phyloP scores from a whole-genome alignment of 2,797 vertebrate species.

The Gephyroberyx darwinii region DNA sequence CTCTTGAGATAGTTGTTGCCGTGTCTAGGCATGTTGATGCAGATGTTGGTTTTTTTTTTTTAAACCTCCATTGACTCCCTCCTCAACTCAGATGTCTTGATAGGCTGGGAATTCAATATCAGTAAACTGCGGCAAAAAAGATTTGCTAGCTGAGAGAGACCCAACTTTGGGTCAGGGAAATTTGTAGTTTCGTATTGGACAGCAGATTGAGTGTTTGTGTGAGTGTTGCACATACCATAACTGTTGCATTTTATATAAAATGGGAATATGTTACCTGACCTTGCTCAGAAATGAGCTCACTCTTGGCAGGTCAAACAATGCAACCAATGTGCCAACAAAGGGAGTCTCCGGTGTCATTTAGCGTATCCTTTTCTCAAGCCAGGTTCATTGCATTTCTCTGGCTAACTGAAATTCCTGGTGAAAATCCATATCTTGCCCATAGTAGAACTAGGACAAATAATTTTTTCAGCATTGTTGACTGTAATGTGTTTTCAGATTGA shows the following conservation, averaged over 20 bases:
- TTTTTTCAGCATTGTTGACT: not conserved
- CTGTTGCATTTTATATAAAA: conserved; percentile 19
- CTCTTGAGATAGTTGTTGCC: conserved; percentile 29
- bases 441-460: not conserved
- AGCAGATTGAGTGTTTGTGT: not conserved
- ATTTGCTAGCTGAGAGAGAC: not conserved
- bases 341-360: not conserved
- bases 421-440: conserved; percentile 18
- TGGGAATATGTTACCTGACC: conserved; percentile 28
- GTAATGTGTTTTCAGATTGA: conserved; percentile 35
- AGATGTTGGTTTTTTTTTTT: conserved; percentile 18
- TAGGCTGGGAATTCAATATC: conserved; percentile 66
- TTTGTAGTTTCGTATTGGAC: not conserved
- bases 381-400: conserved; percentile 1
- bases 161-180: not conserved
- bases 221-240: conserved; percentile 24
- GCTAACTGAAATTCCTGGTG: conserved; percentile 27
- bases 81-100: conserved; percentile 36
- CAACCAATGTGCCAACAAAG: not conserved
- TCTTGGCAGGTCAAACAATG: conserved; percentile 28
- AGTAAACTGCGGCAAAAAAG: conserved; percentile 16
- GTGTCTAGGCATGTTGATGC: conserved; percentile 56
- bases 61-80: conserved; percentile 21
- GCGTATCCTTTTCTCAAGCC: not conserved
- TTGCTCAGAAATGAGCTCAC: conserved; percentile 32